Percentiles rank a stretch among this genome's conserved stretches.
Conservation (phyloP, 2,797 vertebrate genomes). For the Huso huso region DNA sequence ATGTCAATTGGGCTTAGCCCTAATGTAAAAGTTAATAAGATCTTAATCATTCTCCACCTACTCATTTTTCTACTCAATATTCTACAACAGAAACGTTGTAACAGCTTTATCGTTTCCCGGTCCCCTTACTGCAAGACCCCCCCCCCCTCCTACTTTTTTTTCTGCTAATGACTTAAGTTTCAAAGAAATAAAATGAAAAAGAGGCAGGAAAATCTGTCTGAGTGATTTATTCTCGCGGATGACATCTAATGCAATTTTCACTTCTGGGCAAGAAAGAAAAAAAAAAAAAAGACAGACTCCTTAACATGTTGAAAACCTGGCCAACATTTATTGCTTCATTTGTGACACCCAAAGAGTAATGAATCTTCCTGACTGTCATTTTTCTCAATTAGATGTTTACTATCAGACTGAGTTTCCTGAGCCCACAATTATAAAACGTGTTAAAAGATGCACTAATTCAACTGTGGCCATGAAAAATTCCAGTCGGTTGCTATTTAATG, state of each 20-base stretch:
- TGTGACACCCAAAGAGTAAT: conserved; percentile 43
- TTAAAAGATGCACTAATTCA: conserved; percentile 42
- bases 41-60: too few species aligned
- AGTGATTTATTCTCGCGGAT: conserved; percentile 46
- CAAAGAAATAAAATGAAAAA: conserved; percentile 49
- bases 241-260: conserved; percentile 50
- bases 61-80: too few species aligned
- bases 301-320: conserved; percentile 20
- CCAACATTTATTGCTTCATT: conserved; percentile 5
- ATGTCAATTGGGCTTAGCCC: too few species aligned
- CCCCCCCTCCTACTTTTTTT: conserved; percentile 28
- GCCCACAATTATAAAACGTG: conserved; percentile 55
- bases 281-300: conserved; percentile 27
- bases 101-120: too few species aligned
- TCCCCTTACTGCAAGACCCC: conserved; percentile 14
- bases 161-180: conserved; percentile 32
- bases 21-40: too few species aligned
- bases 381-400: conserved; percentile 56
- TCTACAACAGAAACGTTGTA: too few species aligned
- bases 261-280: conserved; percentile 22
- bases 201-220: conserved; percentile 43
- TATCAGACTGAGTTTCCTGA: conserved; percentile 44
- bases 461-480: conserved; percentile 41
- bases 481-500: conserved; percentile 20
- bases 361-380: conserved; percentile 43